Evolutionary conservation across 2,113 vertebrate genomes (phyloP).

Genomic region (Zeus faber): DNA sequence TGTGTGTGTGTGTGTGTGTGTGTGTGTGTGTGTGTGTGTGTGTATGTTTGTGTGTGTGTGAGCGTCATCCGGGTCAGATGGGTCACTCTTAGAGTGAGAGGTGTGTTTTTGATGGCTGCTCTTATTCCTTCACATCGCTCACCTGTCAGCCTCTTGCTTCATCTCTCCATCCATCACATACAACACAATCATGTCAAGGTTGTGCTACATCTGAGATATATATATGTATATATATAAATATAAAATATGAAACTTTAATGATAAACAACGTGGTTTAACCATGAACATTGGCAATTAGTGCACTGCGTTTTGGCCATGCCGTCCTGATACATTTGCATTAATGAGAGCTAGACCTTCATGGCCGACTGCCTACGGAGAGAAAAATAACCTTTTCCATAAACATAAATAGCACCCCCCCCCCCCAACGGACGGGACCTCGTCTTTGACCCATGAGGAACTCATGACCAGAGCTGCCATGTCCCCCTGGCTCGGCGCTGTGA

Average conservation of each 20-base stretch:
- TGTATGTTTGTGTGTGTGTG: too few species aligned
- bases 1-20: too few species aligned
- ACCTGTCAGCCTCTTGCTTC: slow-evolving; percentile 29
- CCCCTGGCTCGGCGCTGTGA: slow-evolving; percentile 46
- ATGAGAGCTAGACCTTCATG: slow-evolving; percentile 44
- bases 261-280: too few species aligned
- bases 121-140: slow-evolving; percentile 34
- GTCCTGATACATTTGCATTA: slow-evolving; percentile 48
- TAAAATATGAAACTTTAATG: too few species aligned
- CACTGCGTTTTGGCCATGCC: slow-evolving; percentile 7
- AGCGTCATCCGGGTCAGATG: slow-evolving; percentile 29
- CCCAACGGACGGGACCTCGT: slow-evolving; percentile 46
- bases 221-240: background rate
- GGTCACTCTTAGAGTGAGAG: slow-evolving; percentile 54
- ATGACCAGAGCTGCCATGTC: slow-evolving; percentile 60
- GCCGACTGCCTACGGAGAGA: slow-evolving; percentile 32
- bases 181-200: background rate
- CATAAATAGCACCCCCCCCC: slow-evolving; percentile 36
- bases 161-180: slow-evolving; percentile 10
- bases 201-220: too few species aligned
- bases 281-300: slow-evolving; percentile 32
- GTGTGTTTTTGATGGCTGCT: slow-evolving; percentile 46
- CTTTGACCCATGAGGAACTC: slow-evolving; percentile 64
- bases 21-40: too few species aligned
- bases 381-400: slow-evolving; percentile 49